A percentile compares a stretch with the other conserved stretches of the same genome.
phyloP scores from a whole-genome alignment of 2,113 vertebrate species.

The Microtus pennsylvanicus region DNA sequence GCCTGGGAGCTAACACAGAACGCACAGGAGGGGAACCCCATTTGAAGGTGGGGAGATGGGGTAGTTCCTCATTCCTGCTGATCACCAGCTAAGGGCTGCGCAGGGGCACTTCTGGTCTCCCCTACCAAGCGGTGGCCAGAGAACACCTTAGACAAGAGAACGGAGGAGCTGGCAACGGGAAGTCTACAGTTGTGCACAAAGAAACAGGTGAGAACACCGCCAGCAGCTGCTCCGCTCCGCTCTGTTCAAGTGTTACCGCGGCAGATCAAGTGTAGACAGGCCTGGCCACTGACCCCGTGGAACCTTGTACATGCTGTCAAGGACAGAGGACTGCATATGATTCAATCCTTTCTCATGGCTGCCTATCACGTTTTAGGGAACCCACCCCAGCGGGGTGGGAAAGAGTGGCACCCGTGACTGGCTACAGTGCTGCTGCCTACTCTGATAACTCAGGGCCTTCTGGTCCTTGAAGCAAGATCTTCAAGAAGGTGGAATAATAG shows the following conservation, averaged over 20 bases:
- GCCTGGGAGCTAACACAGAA: not conserved
- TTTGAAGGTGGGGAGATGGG: not conserved
- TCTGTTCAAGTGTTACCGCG: not conserved
- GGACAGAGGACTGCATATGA: not conserved
- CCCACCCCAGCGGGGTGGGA: not conserved
- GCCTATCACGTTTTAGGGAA: not conserved
- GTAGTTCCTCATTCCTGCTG: not conserved
- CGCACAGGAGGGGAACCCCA: not conserved
- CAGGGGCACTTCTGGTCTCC: not conserved
- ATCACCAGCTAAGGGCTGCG: not conserved
- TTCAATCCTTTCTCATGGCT: not conserved
- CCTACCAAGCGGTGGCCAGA: not conserved
- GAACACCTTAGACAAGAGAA: not conserved
- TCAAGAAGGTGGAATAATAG: not conserved
- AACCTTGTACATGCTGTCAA: not conserved
- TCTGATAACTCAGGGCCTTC: not conserved
- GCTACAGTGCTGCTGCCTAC: not conserved
- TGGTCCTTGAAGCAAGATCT: not conserved
- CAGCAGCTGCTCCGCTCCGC: accelerated
- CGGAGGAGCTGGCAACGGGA: accelerated
- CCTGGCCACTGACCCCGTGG: not conserved
- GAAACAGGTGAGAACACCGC: not conserved
- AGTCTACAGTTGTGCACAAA: not conserved
- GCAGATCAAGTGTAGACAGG: not conserved
- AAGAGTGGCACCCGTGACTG: not conserved